These are phyloP conservation scores for Strongylocentrotus purpuratus DNA, from an alignment of 35 echinoderm and acorn worm genomes.

Conservation along the genomic window DNA sequence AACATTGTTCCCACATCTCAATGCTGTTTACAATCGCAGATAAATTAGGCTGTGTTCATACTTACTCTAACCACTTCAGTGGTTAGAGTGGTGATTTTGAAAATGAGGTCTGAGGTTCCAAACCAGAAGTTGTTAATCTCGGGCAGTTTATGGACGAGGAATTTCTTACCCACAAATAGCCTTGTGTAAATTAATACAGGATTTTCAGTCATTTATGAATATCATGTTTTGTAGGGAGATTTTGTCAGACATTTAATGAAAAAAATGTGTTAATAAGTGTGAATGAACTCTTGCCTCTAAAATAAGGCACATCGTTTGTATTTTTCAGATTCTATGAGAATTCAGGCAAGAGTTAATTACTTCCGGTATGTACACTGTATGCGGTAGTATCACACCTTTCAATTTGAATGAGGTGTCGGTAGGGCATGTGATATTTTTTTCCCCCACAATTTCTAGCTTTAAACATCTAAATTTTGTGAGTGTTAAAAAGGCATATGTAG, in stretches of 20 bases:
- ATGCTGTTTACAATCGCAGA: neutral
- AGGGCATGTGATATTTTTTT: no score
- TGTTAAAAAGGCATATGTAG: no score
- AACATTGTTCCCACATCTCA: constrained; percentile 16
- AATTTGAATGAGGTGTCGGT: no score
- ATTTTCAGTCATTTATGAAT: neutral
- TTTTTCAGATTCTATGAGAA: no score
- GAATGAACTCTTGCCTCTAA: no score
- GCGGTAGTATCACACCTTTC: no score
- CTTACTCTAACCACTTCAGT: neutral
- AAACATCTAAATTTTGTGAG: no score
- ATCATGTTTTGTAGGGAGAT: neutral
- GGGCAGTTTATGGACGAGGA: neutral
- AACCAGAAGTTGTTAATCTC: neutral
- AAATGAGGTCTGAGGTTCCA: neutral
- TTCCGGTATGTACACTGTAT: no score
- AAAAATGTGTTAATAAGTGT: neutral
- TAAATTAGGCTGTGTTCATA: neutral
- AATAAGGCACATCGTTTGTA: no score
- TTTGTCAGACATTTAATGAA: neutral
- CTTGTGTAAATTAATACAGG: neutral
- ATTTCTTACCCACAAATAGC: neutral
- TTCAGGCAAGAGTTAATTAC: no score
- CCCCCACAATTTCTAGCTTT: no score
- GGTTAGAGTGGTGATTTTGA: neutral